Evolutionary conservation across 1,140 invertebrate species (phyloP).

Genomic region (Panulirus ornatus): DNA sequence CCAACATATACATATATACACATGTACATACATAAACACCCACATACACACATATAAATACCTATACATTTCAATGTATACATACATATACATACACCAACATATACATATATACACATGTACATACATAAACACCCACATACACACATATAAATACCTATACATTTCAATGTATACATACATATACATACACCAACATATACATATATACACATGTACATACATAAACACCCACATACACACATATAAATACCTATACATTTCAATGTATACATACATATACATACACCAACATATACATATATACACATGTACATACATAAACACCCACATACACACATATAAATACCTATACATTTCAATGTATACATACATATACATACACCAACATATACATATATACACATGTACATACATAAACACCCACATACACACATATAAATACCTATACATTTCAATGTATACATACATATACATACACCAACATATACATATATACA

Average conservation of each 20-base stretch:
- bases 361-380: slow-evolving; percentile 18
- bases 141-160: not conserved
- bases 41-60: not conserved
- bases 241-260: not conserved
- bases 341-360: not conserved
- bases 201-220: not conserved
- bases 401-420: not conserved
- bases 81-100: slow-evolving; percentile 26
- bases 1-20: not conserved
- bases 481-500: not conserved
- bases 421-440: not conserved
- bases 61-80: slow-evolving; percentile 10
- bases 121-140: not conserved
- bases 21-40: too few species aligned
- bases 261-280: not conserved
- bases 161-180: not conserved
- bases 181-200: not conserved
- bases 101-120: slow-evolving; percentile 27
- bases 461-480: not conserved
- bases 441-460: not conserved
- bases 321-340: not conserved
- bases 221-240: not conserved
- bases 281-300: not conserved
- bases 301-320: too few species aligned
- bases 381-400: slow-evolving; percentile 37